Percentiles rank a stretch among this genome's conserved stretches.
Evolutionary conservation across 2,797 vertebrate species (phyloP).

Genomic region (Ctenopoma kingsleyae): DNA sequence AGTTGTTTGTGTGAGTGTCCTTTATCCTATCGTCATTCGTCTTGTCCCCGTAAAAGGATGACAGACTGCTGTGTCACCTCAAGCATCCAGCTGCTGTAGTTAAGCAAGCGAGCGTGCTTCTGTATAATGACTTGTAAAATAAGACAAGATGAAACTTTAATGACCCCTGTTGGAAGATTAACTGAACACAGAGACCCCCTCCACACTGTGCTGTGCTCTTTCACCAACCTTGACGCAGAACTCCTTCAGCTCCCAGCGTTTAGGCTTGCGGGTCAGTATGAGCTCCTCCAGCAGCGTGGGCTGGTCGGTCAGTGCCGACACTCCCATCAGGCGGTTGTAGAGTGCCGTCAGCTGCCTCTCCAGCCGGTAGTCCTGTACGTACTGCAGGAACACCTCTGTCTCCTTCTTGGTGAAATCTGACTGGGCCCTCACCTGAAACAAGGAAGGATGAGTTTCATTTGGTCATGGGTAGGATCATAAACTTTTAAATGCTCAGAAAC

Average conservation of each 20-base stretch:
- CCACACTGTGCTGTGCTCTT: not conserved
- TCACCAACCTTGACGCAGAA: slow-evolving; percentile 81
- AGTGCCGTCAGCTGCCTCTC: slow-evolving; percentile 81
- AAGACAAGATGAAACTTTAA: slow-evolving; percentile 49
- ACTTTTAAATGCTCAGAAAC: not conserved
- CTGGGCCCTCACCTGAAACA: slow-evolving; percentile 68
- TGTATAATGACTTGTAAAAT: slow-evolving; percentile 49
- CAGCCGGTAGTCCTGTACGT: slow-evolving; percentile 76
- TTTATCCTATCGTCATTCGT: not conserved
- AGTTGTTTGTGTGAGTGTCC: not conserved
- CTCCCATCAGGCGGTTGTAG: slow-evolving; percentile 78
- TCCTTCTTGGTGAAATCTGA: slow-evolving; percentile 74
- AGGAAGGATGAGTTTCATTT: not conserved
- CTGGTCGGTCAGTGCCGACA: slow-evolving; percentile 71
- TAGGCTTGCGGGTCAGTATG: slow-evolving; percentile 74
- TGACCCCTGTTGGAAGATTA: slow-evolving; percentile 37
- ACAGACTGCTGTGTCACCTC: slow-evolving; percentile 26
- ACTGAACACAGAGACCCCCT: slow-evolving; percentile 12
- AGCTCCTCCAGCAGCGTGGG: slow-evolving; percentile 80
- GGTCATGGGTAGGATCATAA: too few relatives aligned
- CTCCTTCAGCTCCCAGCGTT: slow-evolving; percentile 79
- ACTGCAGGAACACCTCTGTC: slow-evolving; percentile 79
- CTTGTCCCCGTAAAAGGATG: not conserved
- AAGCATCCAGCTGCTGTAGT: slow-evolving; percentile 8
- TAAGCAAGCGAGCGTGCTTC: not conserved